A percentile compares a stretch with the other conserved stretches of the same genome.
These are phyloP conservation scores for Oryzias curvinotus DNA, from an alignment of 2,113 vertebrate species.

Conservation along the genomic window DNA sequence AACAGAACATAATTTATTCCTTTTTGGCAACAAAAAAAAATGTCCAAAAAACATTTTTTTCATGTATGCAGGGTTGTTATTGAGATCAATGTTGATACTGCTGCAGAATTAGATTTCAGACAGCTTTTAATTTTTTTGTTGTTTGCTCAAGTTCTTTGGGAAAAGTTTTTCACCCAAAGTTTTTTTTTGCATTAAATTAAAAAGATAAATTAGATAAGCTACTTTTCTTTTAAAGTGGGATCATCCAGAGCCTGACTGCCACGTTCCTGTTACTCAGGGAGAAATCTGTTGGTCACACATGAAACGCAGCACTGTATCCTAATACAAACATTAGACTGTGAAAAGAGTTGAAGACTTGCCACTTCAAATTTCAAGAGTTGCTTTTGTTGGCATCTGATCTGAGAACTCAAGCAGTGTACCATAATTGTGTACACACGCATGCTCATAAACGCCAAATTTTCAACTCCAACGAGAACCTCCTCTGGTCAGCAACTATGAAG, in stretches of 20 bases:
- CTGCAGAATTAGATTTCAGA: too few species aligned
- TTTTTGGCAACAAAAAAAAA: too few species aligned
- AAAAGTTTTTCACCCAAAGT: not conserved
- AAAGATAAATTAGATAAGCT: not conserved
- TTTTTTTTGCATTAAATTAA: not conserved
- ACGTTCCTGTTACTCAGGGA: constrained; percentile 46
- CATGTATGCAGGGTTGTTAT: too few species aligned
- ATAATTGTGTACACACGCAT: constrained; percentile 56
- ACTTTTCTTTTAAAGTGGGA: constrained; percentile 8
- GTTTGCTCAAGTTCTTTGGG: not conserved
- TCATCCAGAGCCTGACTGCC: constrained; percentile 36
- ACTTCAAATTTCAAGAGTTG: constrained; percentile 71
- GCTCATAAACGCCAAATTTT: constrained; percentile 46
- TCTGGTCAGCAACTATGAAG: constrained; percentile 63
- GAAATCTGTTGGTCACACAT: constrained; percentile 53
- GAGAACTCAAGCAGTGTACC: constrained; percentile 57
- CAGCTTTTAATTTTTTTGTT: not conserved
- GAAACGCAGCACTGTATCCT: constrained; percentile 61
- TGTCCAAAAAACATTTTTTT: too few species aligned
- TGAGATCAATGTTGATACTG: too few species aligned
- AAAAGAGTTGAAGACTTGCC: constrained; percentile 65
- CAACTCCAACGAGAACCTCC: constrained; percentile 34
- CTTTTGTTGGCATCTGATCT: constrained; percentile 77
- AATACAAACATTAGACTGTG: constrained; percentile 64
- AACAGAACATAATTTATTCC: too few species aligned